These are phyloP conservation scores for Sebastes nivosus DNA, from an alignment of 2,797 vertebrate species.

Conservation along the genomic window DNA sequence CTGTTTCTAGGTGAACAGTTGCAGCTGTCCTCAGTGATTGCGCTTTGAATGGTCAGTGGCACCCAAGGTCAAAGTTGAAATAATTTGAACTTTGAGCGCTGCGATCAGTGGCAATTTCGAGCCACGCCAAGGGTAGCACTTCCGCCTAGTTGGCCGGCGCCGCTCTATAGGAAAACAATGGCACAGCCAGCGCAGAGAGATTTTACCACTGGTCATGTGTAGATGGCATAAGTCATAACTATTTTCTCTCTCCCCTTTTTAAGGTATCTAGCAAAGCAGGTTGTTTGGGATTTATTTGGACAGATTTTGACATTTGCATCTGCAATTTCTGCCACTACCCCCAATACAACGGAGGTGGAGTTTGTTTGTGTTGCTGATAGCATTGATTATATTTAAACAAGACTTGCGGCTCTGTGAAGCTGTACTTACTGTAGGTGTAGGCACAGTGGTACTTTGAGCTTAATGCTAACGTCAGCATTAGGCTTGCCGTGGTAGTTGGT, in stretches of 20 bases:
- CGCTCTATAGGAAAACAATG: no score
- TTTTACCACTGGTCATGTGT: no score
- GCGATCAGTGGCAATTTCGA: fast-evolving
- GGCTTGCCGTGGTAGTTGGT: fast-evolving
- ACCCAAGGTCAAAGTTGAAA: no score
- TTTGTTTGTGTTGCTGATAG: background rate
- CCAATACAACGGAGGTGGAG: background rate
- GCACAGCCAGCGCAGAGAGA: no score
- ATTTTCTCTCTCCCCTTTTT: background rate
- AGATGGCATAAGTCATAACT: no score
- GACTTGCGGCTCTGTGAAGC: background rate
- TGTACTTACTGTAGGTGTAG: no score
- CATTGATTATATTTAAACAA: background rate
- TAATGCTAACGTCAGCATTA: background rate
- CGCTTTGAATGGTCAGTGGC: no score
- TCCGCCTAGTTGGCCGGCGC: fast-evolving
- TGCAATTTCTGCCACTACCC: background rate
- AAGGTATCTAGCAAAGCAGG: background rate
- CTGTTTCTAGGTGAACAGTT: no score
- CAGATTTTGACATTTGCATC: constrained; percentile 10
- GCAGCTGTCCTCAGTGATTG: fast-evolving
- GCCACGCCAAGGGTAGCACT: no score
- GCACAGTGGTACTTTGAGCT: background rate
- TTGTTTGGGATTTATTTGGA: background rate
- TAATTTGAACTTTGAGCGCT: no score